Percentiles rank a stretch among this genome's conserved stretches.
phyloP scores from a whole-genome alignment of 2,797 vertebrate genomes.

The Sebastes vulpes region DNA sequence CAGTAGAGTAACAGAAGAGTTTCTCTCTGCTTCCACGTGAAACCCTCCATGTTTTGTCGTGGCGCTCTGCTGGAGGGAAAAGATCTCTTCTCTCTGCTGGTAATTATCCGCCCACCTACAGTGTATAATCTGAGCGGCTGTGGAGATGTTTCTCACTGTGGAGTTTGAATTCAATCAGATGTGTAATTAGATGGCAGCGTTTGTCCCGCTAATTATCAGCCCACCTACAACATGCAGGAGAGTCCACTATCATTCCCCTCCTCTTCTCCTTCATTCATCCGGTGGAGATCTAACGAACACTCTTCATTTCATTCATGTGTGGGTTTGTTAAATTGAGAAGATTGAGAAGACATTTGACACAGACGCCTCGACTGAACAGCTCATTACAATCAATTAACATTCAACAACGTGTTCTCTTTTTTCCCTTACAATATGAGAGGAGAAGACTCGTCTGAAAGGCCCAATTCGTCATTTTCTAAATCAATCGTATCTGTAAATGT shows the following conservation, averaged over 20 bases:
- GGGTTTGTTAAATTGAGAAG: constrained; percentile 23
- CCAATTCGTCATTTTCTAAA: neutral
- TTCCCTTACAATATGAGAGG: neutral
- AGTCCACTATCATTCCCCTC: neutral
- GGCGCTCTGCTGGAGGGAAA: constrained; percentile 6
- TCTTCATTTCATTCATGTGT: constrained; percentile 2
- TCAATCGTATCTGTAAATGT: neutral
- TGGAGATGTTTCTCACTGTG: constrained; percentile 2
- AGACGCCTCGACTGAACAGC: constrained; percentile 2
- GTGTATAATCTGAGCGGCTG: constrained; percentile 28
- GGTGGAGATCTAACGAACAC: constrained; percentile 1
- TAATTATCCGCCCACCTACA: constrained; percentile 48
- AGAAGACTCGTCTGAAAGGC: neutral
- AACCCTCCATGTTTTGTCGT: neutral
- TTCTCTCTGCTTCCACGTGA: neutral
- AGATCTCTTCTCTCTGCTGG: constrained; percentile 25
- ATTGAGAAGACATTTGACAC: constrained; percentile 11
- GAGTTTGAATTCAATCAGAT: constrained; percentile 11
- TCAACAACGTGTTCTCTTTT: neutral
- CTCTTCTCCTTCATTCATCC: constrained; percentile 13
- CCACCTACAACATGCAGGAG: constrained; percentile 17
- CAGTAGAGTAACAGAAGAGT: neutral
- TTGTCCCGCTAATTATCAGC: constrained; percentile 11
- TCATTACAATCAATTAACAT: constrained; percentile 42
- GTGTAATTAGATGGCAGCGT: constrained; percentile 18